A percentile compares a stretch with the other conserved stretches of the same genome.
Evolutionary conservation across 2,888 invertebrate species (phyloP).

Genomic region (Limnephilus rhombicus): DNA sequence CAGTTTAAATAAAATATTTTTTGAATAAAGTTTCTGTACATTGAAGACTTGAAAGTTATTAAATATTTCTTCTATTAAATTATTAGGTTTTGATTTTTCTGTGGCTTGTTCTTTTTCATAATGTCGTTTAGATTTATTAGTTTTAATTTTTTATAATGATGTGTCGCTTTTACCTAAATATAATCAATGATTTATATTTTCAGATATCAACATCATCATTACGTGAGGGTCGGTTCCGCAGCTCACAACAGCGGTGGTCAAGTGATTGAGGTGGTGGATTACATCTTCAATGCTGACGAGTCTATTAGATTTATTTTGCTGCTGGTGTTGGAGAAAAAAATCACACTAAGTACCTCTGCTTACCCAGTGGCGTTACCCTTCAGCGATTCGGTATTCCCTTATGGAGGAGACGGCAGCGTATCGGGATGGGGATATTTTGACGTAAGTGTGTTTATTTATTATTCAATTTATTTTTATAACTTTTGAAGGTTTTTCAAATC

Average conservation of each 20-base stretch:
- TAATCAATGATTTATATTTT: not conserved
- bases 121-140: too few species aligned
- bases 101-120: too few species aligned
- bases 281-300: not conserved
- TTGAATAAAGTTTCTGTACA: too few species aligned
- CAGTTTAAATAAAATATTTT: too few species aligned
- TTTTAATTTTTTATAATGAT: too few species aligned
- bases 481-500: too few species aligned
- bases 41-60: too few species aligned
- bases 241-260: slow-evolving; percentile 19
- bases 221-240: slow-evolving; percentile 37
- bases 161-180: not conserved
- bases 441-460: not conserved
- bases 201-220: not conserved
- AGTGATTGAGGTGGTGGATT: not conserved
- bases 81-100: too few species aligned
- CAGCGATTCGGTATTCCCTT: not conserved
- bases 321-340: not conserved
- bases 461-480: too few species aligned
- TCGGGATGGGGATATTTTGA: not conserved
- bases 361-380: not conserved
- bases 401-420: not conserved
- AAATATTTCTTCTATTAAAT: too few species aligned
- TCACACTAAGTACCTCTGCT: not conserved
- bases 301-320: not conserved